Evolutionary conservation across 2,888 invertebrate species (phyloP).

Genomic region (Lepidocyrtinus sp.): DNA sequence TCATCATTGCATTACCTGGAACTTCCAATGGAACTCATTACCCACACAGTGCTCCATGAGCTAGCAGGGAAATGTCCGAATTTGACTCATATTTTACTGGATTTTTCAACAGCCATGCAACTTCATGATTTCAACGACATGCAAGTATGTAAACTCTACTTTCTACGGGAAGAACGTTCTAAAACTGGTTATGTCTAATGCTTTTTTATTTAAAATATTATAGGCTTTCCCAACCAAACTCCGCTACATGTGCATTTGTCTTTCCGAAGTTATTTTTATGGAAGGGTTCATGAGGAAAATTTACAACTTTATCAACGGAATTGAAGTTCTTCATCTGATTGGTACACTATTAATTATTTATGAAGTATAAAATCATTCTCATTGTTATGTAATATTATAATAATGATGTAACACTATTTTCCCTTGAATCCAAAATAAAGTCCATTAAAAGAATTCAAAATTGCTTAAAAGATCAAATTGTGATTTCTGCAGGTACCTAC

Average conservation of each 20-base stretch:
- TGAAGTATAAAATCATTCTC: too few relatives aligned
- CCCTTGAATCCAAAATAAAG: too few relatives aligned
- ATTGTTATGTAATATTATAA: too few relatives aligned
- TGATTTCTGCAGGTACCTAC: too few relatives aligned
- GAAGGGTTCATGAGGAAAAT: conserved; percentile 99
- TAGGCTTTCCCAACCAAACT: conserved; percentile 98
- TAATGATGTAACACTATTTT: too few relatives aligned
- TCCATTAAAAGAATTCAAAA: too few relatives aligned
- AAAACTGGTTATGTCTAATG: too few relatives aligned
- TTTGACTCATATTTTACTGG: conserved; percentile 94
- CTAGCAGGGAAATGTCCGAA: conserved; percentile 96
- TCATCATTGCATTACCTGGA: conserved; percentile 92
- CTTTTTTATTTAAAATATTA: conserved; percentile 40
- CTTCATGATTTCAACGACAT: conserved; percentile 99
- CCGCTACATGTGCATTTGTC: conserved; percentile 94
- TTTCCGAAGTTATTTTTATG: conserved; percentile 99
- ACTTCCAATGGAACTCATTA: conserved; percentile 95
- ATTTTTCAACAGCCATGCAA: conserved; percentile 99
- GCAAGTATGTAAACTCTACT: conserved; percentile 75
- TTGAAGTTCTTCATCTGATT: conserved; percentile 96
- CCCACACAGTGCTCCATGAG: conserved; percentile 96
- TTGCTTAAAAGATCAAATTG: too few relatives aligned
- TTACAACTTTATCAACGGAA: conserved; percentile 98
- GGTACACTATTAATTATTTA: too few relatives aligned
- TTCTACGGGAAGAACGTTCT: background rate